Evolutionary conservation across 1,140 invertebrate genomes (phyloP).

Genomic region (Aricia agestis): DNA sequence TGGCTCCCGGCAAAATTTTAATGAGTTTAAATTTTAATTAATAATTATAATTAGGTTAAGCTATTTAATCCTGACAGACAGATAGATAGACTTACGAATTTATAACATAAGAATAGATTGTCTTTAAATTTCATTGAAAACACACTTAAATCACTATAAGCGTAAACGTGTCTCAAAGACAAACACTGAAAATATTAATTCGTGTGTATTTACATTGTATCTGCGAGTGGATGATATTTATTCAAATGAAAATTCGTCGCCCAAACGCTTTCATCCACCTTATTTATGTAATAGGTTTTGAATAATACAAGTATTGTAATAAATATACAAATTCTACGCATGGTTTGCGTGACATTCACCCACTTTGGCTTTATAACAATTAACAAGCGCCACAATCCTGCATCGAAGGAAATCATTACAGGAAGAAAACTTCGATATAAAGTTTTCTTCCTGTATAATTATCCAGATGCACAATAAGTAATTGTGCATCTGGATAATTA

Average conservation of each 20-base stretch:
- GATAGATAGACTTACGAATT: no score
- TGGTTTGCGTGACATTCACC: background rate
- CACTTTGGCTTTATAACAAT: no score
- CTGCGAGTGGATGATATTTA: background rate
- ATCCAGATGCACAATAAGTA: no score
- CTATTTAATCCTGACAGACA: no score
- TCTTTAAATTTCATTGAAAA: background rate
- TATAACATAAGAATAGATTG: background rate
- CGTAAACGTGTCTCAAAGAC: background rate
- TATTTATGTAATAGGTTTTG: background rate
- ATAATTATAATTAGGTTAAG: no score
- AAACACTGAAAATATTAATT: slow-evolving; percentile 1
- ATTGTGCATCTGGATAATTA: no score
- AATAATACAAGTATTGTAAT: background rate
- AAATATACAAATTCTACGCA: background rate
- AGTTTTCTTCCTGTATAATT: no score
- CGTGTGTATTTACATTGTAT: background rate
- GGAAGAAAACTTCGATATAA: no score
- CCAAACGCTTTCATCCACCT: background rate
- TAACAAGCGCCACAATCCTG: no score
- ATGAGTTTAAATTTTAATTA: no score
- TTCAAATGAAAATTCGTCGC: slow-evolving; percentile 1
- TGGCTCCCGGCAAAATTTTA: no score
- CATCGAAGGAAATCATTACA: no score
- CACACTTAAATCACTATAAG: background rate